Conservation (phyloP, 2,888 invertebrate species). For the Lepidochrysops patricia region DNA sequence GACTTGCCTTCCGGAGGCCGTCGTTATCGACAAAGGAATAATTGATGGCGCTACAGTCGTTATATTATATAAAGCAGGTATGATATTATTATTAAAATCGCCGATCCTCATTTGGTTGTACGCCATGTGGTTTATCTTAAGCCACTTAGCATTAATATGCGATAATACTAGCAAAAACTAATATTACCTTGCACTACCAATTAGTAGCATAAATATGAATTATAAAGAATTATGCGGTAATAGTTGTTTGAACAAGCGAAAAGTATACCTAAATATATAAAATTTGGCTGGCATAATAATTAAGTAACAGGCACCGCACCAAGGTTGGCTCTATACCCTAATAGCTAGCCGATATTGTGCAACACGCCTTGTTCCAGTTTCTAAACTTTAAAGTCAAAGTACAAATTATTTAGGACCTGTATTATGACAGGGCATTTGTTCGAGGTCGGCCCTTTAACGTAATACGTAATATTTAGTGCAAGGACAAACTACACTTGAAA, state of each 20-base stretch:
- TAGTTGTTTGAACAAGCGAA: conserved; percentile 42
- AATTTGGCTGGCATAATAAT: conserved; percentile 69
- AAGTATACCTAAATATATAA: conserved; percentile 24
- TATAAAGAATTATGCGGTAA: conserved; percentile 27
- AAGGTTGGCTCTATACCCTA: conserved; percentile 65
- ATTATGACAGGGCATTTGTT: conserved; percentile 23
- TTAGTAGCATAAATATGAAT: neutral
- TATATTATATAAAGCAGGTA: too few species aligned
- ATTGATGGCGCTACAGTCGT: too few species aligned
- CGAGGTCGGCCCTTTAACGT: conserved; percentile 3
- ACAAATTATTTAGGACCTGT: conserved; percentile 61
- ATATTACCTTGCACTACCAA: neutral
- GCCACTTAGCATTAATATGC: too few species aligned
- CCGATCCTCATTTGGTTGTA: too few species aligned
- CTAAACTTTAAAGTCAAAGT: conserved; percentile 55
- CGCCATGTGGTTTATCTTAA: too few species aligned
- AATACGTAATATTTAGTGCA: neutral
- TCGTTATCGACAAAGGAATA: too few species aligned
- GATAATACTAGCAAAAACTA: too few species aligned
- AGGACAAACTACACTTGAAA: neutral
- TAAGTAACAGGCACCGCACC: conserved; percentile 68
- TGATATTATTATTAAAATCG: too few species aligned
- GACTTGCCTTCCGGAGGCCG: too few species aligned
- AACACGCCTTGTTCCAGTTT: conserved; percentile 36
- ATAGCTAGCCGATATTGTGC: conserved; percentile 41